Conservation (phyloP, 2,113 vertebrate species). For the Fukomys damarensis region DNA sequence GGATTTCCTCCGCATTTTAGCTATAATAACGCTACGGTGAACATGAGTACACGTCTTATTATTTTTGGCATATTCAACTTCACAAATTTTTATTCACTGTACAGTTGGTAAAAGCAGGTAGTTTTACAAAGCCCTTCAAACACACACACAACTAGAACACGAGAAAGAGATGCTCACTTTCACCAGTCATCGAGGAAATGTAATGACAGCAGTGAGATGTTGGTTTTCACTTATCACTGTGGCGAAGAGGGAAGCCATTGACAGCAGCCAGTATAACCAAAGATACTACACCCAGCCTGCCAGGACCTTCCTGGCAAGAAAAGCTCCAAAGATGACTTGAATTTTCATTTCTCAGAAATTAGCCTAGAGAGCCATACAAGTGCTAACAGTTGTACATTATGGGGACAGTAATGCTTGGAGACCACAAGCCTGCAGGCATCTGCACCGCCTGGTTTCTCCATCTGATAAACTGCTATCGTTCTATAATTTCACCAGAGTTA, state of each 20-base stretch:
- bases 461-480: not conserved
- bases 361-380: not conserved
- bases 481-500: not conserved
- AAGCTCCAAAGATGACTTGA: not conserved
- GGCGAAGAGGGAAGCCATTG: not conserved
- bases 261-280: not conserved
- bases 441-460: not conserved
- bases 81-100: not conserved
- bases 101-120: not conserved
- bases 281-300: not conserved
- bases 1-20: not conserved
- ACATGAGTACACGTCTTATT: not conserved
- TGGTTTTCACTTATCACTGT: not conserved
- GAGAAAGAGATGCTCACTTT: not conserved
- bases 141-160: not conserved
- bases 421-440: not conserved
- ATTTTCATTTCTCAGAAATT: not conserved
- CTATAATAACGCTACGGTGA: not conserved
- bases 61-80: not conserved
- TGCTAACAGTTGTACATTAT: not conserved
- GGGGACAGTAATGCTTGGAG: rapidly evolving
- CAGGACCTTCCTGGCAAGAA: not conserved
- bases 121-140: not conserved
- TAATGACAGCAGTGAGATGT: not conserved
- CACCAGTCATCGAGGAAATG: not conserved